Evolutionary conservation across 2,113 vertebrate genomes (phyloP), one percentile per base, ranked within the genome.

Genomic region (Calidris pygmaea): DNA sequence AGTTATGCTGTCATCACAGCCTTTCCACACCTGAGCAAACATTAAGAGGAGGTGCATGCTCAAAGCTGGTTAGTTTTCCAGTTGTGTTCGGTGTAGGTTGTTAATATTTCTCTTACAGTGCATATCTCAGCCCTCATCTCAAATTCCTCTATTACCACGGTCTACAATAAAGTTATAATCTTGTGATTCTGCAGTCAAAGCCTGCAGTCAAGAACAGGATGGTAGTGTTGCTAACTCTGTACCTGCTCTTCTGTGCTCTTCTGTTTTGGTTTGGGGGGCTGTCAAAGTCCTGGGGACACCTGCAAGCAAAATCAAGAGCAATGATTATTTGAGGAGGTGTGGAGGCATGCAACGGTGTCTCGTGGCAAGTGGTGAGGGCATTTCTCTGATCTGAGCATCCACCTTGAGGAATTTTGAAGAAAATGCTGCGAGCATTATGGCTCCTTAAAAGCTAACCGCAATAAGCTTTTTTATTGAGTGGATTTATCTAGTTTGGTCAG

Each of bases 361-460:
- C 0, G 0, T 20, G 62, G 41, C 39, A 18, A 20, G 23, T 22
- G 74, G 7, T 0, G 8, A 66, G 41, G 58, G 13, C 0, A 0
- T 56, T 70, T 37, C 27, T 84, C 45, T n/a, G 17, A 9, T 16
- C 50, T 16, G 1, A 72, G 41, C 52, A 41, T n/a, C 39, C 59
- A 8, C 59, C 58, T 20, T 30, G 22, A 27, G 71, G n/a, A 11
- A 48, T 83, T 83, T 39, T 0, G 0, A 48, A 43, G 39, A 19
- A 77, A 85, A 87, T 53, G 18, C 30, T 17, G 45, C 24, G 18
- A 19, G 9, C 1, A 0, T 65, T 29, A 13, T 16, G 13, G 18
- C 45, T 93, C 20, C 81, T 66, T 70, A 29, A 73, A 68, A 65
- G 7, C 34, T 2, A 12, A 32, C 12, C 35, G 15, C 18, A 15